Conservation (phyloP, 1,140 invertebrate species). For the Coelopa frigida region DNA sequence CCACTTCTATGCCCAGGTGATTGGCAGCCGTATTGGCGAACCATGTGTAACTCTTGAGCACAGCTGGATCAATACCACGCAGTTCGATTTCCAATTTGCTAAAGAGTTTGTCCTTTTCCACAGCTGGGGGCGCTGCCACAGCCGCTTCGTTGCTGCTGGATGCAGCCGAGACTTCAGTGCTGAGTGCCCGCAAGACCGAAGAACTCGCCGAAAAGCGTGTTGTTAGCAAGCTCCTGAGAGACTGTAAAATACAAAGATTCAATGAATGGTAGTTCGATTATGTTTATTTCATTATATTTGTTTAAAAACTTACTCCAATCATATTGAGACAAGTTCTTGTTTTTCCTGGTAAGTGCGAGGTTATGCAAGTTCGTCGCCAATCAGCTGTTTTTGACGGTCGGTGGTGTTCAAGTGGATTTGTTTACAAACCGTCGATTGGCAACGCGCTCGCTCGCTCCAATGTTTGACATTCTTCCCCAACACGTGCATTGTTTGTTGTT, state of each 20-base stretch:
- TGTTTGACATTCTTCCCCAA: too few species aligned
- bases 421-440: too few species aligned
- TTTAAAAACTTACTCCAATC: conserved; percentile 11
- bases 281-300: not conserved
- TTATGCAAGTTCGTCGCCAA: conserved; percentile 30
- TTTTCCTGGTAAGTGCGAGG: conserved; percentile 9
- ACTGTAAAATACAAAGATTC: conserved; percentile 8
- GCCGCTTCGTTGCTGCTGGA: not conserved
- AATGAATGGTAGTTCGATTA: too few species aligned
- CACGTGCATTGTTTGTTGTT: not conserved
- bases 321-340: conserved; percentile 3
- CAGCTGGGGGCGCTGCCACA: not conserved
- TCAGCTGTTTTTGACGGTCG: too few species aligned
- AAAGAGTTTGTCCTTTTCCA: conserved; percentile 63
- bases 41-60: conserved; percentile 80
- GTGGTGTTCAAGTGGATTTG: too few species aligned
- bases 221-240: conserved; percentile 4
- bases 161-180: conserved; percentile 2
- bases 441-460: too few species aligned
- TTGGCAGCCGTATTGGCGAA: conserved; percentile 73
- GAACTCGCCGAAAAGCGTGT: conserved; percentile 11
- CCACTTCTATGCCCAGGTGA: conserved; percentile 69
- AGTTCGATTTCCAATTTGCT: conserved; percentile 82
- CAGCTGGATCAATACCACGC: conserved; percentile 74
- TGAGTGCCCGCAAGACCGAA: conserved; percentile 14